phyloP scores from a whole-genome alignment of 92 coral and sea anemone species.

The Siderastrea siderea region DNA sequence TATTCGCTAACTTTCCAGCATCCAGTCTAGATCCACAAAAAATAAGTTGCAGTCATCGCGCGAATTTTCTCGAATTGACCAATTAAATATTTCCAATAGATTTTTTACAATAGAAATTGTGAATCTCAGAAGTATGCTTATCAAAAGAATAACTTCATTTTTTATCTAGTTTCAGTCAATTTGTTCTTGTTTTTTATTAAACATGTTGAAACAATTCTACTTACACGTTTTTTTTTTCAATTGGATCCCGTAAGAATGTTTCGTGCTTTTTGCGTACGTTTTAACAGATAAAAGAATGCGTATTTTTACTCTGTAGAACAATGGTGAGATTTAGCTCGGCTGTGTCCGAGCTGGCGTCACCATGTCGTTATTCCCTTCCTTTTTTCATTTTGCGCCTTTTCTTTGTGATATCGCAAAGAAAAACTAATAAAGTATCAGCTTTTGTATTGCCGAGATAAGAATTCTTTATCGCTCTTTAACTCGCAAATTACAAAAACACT shows the following conservation, averaged over 20 bases:
- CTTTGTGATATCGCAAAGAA: conserved; percentile 11
- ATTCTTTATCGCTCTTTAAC: not conserved
- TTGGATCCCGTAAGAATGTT: not conserved
- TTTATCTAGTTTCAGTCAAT: too few relatives aligned
- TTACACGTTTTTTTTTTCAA: not conserved
- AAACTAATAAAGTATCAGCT: conserved; percentile 13
- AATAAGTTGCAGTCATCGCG: too few relatives aligned
- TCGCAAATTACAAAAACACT: conserved; percentile 9
- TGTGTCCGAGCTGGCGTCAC: conserved; percentile 34
- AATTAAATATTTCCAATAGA: too few relatives aligned
- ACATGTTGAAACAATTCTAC: not conserved
- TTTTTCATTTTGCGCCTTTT: conserved; percentile 21
- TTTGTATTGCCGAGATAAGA: conserved; percentile 24
- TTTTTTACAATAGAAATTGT: too few relatives aligned
- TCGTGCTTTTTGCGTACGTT: not conserved
- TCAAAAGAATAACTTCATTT: too few relatives aligned
- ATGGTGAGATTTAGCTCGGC: conserved; percentile 37
- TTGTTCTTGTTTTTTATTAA: too few relatives aligned
- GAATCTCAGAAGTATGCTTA: too few relatives aligned
- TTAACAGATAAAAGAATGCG: not conserved
- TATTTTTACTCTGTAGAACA: not conserved
- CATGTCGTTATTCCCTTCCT: not conserved
- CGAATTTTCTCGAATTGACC: too few relatives aligned
- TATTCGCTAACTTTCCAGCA: too few relatives aligned
- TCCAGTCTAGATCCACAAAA: too few relatives aligned